Evolutionary conservation across 2,888 invertebrate genomes (phyloP), one percentile per base, ranked within the genome.

Genomic region (Tetragonisca angustula): DNA sequence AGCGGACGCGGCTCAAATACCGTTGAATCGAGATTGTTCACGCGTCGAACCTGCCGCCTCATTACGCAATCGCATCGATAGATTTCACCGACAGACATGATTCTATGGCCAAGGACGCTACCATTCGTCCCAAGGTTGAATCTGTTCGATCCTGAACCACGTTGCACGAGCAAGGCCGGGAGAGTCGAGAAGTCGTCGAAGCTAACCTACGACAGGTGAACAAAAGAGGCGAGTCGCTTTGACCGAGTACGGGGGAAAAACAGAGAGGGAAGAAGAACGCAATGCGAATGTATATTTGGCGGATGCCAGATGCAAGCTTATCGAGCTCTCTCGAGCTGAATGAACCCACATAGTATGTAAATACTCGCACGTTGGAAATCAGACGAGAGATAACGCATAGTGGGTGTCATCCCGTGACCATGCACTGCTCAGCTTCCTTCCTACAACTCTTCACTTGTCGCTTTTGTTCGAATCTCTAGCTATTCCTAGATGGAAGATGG

Each of bases 401-500:
- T 86, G 85, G 85, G 79, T 74, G 85, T 74, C 52, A 50, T 61
- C 43, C 64, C 56, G 65, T 13, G 9, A 24, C 59, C 2, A 6
- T 36, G 11, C 17, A 3, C 5, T 50, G 24, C 59, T 13, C 36
- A 43, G 17, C 75, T 68, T 50, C 61, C 74, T 77, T 74, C 75
- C 81, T 80, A 56, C 21, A 6, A 65, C 36, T 59, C 17, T 24
- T 11, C 32, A 27, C 21, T 27, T 9, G 0, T 21, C 21, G n/a
- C 24, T 49, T 19, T 49, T 36, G n/a, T 43, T 13, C 32, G 6
- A 50, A 54, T 17, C n/a, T 69, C 24, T 36, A 70, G 54, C 52
- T 17, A 36, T 21, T 27, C 4, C 13, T 21, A 6, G 9, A 19
- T 5, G 15, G 52, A 52, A n/a, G 17, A 68, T 13, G 0, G 21